A percentile compares a stretch with the other conserved stretches of the same genome.
phyloP scores from a whole-genome alignment of 2,797 vertebrate species.

The Cygnus olor region DNA sequence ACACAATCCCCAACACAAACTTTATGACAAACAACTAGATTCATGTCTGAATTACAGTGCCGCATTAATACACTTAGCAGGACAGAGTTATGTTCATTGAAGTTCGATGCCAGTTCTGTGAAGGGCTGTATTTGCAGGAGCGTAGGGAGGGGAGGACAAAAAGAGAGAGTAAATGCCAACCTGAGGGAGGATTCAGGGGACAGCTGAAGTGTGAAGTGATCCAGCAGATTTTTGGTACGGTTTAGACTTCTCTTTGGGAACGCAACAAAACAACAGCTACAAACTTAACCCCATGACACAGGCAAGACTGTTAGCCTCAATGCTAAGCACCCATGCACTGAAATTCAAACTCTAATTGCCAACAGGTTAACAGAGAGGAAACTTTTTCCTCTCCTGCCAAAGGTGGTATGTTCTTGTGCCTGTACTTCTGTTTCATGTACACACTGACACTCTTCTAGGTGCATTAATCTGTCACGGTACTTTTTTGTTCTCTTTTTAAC shows the following conservation, averaged over 20 bases:
- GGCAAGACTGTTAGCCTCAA: background rate
- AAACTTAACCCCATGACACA: slow-evolving; percentile 41
- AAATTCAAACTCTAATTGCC: slow-evolving; percentile 30
- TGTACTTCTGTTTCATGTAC: background rate
- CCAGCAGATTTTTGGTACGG: slow-evolving; percentile 48
- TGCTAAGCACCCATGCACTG: background rate
- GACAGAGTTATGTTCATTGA: slow-evolving; percentile 61
- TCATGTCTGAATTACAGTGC: slow-evolving; percentile 56
- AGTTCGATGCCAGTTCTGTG: slow-evolving; percentile 63
- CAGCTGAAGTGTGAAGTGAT: slow-evolving; percentile 58
- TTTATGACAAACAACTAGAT: slow-evolving; percentile 52
- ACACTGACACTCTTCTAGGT: background rate
- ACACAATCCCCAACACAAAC: background rate
- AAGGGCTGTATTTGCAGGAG: slow-evolving; percentile 44
- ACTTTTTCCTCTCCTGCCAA: background rate
- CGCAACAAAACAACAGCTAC: slow-evolving; percentile 44
- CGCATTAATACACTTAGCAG: slow-evolving; percentile 64
- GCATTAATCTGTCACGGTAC: background rate
- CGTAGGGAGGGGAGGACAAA: background rate
- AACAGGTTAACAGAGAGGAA: background rate
- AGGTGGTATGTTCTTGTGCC: background rate
- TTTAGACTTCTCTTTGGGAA: slow-evolving; percentile 54
- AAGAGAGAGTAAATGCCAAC: background rate
- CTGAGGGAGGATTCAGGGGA: slow-evolving; percentile 41
- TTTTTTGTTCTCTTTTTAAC: background rate